phyloP scores from a whole-genome alignment of 1,140 invertebrate species.

The Varroa destructor region DNA sequence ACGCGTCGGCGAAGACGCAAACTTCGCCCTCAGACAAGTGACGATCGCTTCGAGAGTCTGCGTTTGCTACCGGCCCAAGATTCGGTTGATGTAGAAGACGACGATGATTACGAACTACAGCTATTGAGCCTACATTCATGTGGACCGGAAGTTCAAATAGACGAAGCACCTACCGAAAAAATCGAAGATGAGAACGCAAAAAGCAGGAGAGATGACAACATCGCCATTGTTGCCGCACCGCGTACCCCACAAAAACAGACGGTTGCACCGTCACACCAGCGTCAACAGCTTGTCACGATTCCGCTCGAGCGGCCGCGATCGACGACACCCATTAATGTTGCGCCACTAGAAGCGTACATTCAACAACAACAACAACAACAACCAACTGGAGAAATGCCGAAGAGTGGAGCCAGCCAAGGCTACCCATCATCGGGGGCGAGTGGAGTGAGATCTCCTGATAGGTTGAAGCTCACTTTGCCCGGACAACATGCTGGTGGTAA shows the following conservation, averaged over 20 bases:
- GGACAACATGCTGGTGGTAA: conserved; percentile 3
- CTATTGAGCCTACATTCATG: no score
- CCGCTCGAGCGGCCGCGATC: conserved; percentile 70
- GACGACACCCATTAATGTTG: conserved; percentile 63
- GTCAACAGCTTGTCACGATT: conserved; percentile 59
- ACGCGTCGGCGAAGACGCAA: conserved; percentile 18
- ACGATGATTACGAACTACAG: conserved; percentile 8
- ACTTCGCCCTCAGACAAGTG: conserved; percentile 28
- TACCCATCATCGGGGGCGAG: not conserved
- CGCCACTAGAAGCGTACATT: conserved; percentile 58
- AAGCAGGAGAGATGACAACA: no score
- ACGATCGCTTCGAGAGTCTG: conserved; percentile 35
- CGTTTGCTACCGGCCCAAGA: conserved; percentile 34
- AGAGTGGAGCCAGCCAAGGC: no score
- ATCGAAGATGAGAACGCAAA: no score
- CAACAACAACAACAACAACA: conserved; percentile 17
- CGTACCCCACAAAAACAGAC: conserved; percentile 25
- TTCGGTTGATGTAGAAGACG: conserved; percentile 35
- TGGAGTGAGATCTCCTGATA: conserved; percentile 9
- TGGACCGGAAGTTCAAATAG: no score
- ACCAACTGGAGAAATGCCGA: no score
- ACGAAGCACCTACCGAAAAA: no score
- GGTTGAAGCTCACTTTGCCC: conserved; percentile 22
- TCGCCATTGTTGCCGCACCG: no score
- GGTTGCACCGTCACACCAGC: conserved; percentile 59